phyloP scores from a whole-genome alignment of 2,113 vertebrate species.

The Ictalurus punctatus region DNA sequence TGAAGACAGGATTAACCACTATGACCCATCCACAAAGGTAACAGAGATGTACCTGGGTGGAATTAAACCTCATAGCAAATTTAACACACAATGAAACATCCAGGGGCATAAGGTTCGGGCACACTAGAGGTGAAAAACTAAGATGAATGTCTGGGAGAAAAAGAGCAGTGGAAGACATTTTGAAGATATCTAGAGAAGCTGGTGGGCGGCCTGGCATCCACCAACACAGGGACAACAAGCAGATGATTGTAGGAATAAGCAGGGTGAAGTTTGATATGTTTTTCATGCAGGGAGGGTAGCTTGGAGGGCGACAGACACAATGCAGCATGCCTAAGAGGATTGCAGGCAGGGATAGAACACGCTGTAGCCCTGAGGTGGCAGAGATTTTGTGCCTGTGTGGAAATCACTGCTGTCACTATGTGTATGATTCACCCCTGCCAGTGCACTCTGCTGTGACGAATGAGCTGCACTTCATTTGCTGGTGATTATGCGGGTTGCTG shows the following conservation, averaged over 20 bases:
- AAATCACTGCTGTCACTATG: conserved; percentile 89
- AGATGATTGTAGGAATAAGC: conserved; percentile 65
- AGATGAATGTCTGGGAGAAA: conserved; percentile 41
- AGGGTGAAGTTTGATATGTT: conserved; percentile 68
- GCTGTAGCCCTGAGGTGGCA: conserved; percentile 80
- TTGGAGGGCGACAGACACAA: conserved; percentile 68
- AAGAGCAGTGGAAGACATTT: conserved; percentile 45
- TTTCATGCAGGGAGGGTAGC: conserved; percentile 56
- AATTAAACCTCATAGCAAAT: conserved; percentile 53
- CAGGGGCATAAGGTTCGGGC: neutral
- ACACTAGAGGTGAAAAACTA: conserved; percentile 53
- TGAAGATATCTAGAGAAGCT: conserved; percentile 54
- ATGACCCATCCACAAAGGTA: conserved; percentile 72
- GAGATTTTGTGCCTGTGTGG: conserved; percentile 86
- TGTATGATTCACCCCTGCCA: conserved; percentile 86
- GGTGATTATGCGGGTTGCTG: conserved; percentile 97
- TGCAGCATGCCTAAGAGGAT: conserved; percentile 80
- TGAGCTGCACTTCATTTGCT: conserved; percentile 94
- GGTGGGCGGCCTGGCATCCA: conserved; percentile 59
- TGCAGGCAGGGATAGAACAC: conserved; percentile 75
- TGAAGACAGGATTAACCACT: conserved; percentile 75
- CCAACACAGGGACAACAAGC: conserved; percentile 67
- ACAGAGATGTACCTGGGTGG: conserved; percentile 70
- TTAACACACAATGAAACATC: conserved; percentile 66
- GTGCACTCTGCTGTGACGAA: conserved; percentile 89